A percentile compares a stretch with the other conserved stretches of the same genome.
These are phyloP conservation scores for Hirundo rustica DNA, from an alignment of 2,797 vertebrate species.

Conservation along the genomic window DNA sequence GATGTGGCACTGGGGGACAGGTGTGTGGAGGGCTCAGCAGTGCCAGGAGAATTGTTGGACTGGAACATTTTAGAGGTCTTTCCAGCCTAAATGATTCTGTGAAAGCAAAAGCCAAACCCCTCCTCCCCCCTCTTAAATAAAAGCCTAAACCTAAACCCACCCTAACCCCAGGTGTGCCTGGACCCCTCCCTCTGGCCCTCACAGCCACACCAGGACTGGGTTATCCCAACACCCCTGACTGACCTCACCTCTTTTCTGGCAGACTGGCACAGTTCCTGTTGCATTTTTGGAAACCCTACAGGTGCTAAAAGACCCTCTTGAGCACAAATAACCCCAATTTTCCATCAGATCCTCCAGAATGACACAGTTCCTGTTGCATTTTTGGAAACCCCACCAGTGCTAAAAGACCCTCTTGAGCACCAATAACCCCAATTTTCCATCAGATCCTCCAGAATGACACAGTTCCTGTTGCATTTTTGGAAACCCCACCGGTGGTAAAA, in stretches of 20 bases:
- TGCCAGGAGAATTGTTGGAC: rapidly evolving
- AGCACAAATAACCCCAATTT: too few relatives aligned
- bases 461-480: too few relatives aligned
- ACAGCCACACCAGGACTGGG: not conserved
- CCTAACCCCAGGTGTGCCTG: not conserved
- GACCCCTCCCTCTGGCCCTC: not conserved
- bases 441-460: too few relatives aligned
- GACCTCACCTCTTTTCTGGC: rapidly evolving
- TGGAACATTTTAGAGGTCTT: rapidly evolving
- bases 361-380: too few relatives aligned
- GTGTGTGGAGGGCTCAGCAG: too few relatives aligned
- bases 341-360: too few relatives aligned
- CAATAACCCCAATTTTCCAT: too few relatives aligned
- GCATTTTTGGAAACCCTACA: not conserved
- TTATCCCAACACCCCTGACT: rapidly evolving
- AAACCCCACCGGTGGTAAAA: too few relatives aligned
- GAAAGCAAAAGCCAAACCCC: rapidly evolving
- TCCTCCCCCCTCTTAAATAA: not conserved
- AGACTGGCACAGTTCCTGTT: not conserved
- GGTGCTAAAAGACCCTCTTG: not conserved
- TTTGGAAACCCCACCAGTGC: too few relatives aligned
- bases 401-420: too few relatives aligned
- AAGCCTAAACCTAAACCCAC: not conserved
- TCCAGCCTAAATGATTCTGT: rapidly evolving
- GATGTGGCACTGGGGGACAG: rapidly evolving